Evolutionary conservation across 1,140 invertebrate species (phyloP).

Genomic region (Zaprionus camerounensis): DNA sequence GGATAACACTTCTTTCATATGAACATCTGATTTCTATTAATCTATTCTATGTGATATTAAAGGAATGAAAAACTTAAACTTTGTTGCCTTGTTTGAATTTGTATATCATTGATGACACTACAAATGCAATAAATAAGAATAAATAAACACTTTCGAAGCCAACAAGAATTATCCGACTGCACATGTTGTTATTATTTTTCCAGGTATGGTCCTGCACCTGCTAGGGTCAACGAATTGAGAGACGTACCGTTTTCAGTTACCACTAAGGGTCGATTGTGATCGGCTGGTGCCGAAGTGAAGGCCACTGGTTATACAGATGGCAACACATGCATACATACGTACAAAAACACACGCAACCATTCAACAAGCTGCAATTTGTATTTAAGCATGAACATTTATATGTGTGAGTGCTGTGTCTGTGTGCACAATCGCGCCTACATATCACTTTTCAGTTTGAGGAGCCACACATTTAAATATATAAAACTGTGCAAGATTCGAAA

Average conservation of each 20-base stretch:
- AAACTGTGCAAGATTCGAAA: neutral
- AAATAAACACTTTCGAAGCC: neutral
- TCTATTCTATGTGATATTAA: too few relatives aligned
- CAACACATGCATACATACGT: neutral
- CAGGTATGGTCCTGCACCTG: neutral
- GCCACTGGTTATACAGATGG: neutral
- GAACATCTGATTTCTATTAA: too few relatives aligned
- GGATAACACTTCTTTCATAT: too few relatives aligned
- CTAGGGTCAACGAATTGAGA: neutral
- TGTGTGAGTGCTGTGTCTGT: neutral
- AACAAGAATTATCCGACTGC: neutral
- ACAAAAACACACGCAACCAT: neutral
- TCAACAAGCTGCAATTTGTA: neutral
- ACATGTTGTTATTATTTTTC: neutral
- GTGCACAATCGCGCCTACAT: neutral
- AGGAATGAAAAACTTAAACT: too few relatives aligned
- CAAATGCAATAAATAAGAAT: neutral
- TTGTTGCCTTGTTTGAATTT: too few relatives aligned
- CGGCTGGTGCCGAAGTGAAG: conserved; percentile 2
- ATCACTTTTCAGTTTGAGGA: conserved; percentile 8
- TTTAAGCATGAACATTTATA: neutral
- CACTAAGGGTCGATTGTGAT: conserved; percentile 1
- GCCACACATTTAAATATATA: neutral
- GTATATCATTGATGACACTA: too few relatives aligned
- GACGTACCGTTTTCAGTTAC: neutral